Evolutionary conservation across 1,140 invertebrate genomes (phyloP).

Genomic region (Monomorium pharaonis): DNA sequence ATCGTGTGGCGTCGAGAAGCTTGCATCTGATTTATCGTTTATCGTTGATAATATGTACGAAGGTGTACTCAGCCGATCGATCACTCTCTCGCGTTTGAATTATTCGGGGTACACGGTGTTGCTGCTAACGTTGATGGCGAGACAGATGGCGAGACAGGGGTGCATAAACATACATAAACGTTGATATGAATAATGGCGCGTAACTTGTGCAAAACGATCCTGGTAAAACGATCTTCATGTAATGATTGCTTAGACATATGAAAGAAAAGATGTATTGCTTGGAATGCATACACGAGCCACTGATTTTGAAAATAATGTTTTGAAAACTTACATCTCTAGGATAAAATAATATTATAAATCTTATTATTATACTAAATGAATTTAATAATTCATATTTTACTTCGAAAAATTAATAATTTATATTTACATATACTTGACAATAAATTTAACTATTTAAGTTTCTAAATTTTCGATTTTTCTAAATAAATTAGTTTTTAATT

Average conservation of each 20-base stretch:
- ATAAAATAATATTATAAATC: background rate
- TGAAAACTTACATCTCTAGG: background rate
- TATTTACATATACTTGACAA: background rate
- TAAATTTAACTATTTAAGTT: background rate
- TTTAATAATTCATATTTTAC: no score
- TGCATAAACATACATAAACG: constrained; percentile 45
- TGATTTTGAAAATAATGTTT: background rate
- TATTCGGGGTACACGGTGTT: constrained; percentile 48
- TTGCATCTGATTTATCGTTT: constrained; percentile 67
- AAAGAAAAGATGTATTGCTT: constrained; percentile 32
- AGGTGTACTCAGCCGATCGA: constrained; percentile 64
- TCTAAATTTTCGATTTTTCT: no score
- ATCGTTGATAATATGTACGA: constrained; percentile 57
- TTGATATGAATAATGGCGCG: constrained; percentile 48
- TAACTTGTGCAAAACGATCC: constrained; percentile 9
- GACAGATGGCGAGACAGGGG: background rate
- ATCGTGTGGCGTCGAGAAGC: constrained; percentile 45
- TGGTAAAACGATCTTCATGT: background rate
- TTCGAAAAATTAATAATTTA: no score
- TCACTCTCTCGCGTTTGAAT: constrained; percentile 66
- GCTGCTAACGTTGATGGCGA: background rate
- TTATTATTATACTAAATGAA: no score
- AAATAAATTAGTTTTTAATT: no score
- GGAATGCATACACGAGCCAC: background rate
- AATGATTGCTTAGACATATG: constrained; percentile 32